These are phyloP conservation scores for Psilopogon haemacephalus DNA, from an alignment of 2,113 vertebrate species.

Conservation along the genomic window DNA sequence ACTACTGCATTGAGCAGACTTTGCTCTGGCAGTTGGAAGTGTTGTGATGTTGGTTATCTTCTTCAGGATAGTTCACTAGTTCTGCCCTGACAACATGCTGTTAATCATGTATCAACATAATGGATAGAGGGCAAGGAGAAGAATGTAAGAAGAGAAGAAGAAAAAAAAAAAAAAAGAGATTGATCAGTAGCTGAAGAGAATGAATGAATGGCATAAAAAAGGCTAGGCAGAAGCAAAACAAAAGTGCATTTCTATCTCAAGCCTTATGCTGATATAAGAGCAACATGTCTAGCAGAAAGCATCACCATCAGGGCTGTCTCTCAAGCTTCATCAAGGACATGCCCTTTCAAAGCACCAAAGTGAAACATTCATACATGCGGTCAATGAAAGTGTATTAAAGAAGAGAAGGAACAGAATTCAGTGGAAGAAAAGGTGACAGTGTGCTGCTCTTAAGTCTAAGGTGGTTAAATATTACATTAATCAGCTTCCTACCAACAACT, in stretches of 20 bases:
- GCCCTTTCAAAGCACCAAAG: neutral
- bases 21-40: slow-evolving; percentile 86
- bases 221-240: neutral
- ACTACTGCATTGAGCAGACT: slow-evolving; percentile 92
- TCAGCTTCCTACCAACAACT: neutral
- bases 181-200: slow-evolving; percentile 64
- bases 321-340: neutral
- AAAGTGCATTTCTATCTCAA: neutral
- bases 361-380: neutral
- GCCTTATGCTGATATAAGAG: neutral
- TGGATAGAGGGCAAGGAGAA: slow-evolving; percentile 55
- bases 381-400: neutral
- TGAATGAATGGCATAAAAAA: slow-evolving; percentile 16
- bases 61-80: slow-evolving; percentile 93
- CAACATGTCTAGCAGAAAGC: neutral
- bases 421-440: neutral
- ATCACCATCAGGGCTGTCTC: neutral
- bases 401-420: neutral
- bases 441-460: neutral
- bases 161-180: slow-evolving; percentile 59
- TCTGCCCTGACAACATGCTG: slow-evolving; percentile 94
- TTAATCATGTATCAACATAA: slow-evolving; percentile 63
- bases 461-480: neutral
- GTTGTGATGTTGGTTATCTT: slow-evolving; percentile 79
- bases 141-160: slow-evolving; percentile 12